These are phyloP conservation scores for Coelopa frigida DNA, from an alignment of 1,140 invertebrate genomes.

Conservation along the genomic window DNA sequence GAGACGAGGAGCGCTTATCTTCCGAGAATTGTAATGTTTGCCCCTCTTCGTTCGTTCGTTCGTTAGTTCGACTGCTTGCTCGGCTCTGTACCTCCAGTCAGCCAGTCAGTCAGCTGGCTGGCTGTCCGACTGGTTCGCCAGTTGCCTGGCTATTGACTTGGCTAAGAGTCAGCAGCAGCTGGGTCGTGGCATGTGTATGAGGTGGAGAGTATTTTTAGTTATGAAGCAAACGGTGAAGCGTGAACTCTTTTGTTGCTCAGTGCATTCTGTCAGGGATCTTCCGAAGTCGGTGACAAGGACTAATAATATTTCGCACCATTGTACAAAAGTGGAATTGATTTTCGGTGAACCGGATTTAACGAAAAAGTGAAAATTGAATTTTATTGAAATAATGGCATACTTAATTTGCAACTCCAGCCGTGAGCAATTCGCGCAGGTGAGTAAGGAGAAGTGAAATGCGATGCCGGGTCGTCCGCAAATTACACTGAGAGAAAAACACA, in stretches of 20 bases:
- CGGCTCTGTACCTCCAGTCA: too few species aligned
- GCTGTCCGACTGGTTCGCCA: too few species aligned
- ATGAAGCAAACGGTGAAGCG: not conserved
- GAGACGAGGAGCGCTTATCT: too few species aligned
- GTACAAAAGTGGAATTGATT: not conserved
- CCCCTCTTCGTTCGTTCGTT: too few species aligned
- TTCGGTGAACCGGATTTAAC: too few species aligned
- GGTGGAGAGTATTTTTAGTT: too few species aligned
- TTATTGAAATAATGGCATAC: not conserved
- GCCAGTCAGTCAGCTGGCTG: too few species aligned
- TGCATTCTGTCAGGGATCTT: conserved; percentile 6
- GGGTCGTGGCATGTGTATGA: too few species aligned
- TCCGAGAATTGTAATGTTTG: too few species aligned
- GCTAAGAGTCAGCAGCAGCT: too few species aligned
- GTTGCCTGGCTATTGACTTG: too few species aligned
- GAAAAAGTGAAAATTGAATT: not conserved
- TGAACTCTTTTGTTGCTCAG: not conserved
- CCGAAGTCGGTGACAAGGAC: not conserved
- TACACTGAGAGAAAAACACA: not conserved
- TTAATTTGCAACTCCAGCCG: conserved; percentile 10
- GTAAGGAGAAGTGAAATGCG: not conserved
- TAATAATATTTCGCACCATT: not conserved
- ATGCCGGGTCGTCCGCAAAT: not conserved
- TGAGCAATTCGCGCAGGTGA: conserved; percentile 9
- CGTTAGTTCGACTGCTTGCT: too few species aligned